Conservation (phyloP, 1,140 invertebrate genomes). For the Phthorimaea operculella region DNA sequence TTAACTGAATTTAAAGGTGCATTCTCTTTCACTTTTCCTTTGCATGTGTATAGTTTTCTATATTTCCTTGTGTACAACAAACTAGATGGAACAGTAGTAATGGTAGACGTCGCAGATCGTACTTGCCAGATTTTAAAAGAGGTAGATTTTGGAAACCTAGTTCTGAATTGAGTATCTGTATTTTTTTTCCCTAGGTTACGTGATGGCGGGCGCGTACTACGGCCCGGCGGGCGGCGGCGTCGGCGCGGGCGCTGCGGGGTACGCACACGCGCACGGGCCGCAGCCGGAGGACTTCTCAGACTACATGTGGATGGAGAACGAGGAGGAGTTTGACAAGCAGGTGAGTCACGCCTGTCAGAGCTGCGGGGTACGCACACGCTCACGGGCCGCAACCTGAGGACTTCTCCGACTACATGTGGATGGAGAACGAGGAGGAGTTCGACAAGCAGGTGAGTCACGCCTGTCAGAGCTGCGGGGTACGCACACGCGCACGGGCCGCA, state of each 20-base stretch:
- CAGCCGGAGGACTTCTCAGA: conserved; percentile 80
- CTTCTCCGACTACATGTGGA: conserved; percentile 91
- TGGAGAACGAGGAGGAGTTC: conserved; percentile 92
- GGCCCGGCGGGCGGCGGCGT: conserved; percentile 15
- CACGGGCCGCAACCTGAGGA: conserved; percentile 65
- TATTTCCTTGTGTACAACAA: too few species aligned
- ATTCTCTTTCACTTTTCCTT: too few species aligned
- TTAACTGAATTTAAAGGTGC: too few species aligned
- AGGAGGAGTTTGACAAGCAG: conserved; percentile 89
- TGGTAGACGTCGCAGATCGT: too few species aligned
- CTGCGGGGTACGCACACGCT: conserved; percentile 15
- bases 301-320: conserved; percentile 93
- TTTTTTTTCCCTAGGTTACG: conserved; percentile 25
- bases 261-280: conserved; percentile 23
- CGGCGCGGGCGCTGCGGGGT: too few species aligned
- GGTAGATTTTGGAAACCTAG: too few species aligned
- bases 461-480: not conserved
- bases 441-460: conserved; percentile 78
- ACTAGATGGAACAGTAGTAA: too few species aligned
- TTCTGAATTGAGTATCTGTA: too few species aligned
- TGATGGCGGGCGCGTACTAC: conserved; percentile 51
- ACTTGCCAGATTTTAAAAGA: too few species aligned
- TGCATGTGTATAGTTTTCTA: too few species aligned
- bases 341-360: conserved; percentile 53
- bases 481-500: conserved; percentile 27